Conservation (phyloP, 1,140 invertebrate genomes). For the Neoseiulus cucumeris region DNA sequence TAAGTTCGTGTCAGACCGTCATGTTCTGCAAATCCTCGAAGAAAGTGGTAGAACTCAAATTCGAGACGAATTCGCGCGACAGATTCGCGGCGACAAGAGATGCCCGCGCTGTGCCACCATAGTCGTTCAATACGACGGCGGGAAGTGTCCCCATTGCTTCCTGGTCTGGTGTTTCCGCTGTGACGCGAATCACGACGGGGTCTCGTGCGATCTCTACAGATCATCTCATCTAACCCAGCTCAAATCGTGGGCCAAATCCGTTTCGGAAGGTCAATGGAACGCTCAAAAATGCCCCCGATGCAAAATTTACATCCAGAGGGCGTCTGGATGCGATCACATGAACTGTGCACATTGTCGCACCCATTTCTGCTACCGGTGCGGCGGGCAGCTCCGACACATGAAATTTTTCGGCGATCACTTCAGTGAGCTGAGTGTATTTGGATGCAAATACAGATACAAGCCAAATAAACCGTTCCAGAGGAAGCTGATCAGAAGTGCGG, state of each 20-base stretch:
- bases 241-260: slow-evolving; percentile 28
- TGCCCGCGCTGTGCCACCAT: not conserved
- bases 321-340: slow-evolving; percentile 32
- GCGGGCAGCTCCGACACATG: slow-evolving; percentile 25
- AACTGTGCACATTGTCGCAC: slow-evolving; percentile 28
- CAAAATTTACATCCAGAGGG: slow-evolving; percentile 30
- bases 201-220: slow-evolving; percentile 28
- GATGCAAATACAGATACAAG: slow-evolving; percentile 29
- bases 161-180: slow-evolving; percentile 31
- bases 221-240: slow-evolving; percentile 28
- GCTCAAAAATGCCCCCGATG: slow-evolving; percentile 32
- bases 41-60: not conserved
- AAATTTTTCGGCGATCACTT: slow-evolving; percentile 30
- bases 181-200: slow-evolving; percentile 28
- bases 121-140: slow-evolving; percentile 13
- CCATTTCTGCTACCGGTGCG: slow-evolving; percentile 31
- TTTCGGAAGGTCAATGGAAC: slow-evolving; percentile 27
- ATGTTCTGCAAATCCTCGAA: slow-evolving; percentile 15
- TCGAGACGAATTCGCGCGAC: not conserved
- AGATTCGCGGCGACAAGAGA: not conserved
- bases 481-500: slow-evolving; percentile 26
- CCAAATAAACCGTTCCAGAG: slow-evolving; percentile 26
- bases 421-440: slow-evolving; percentile 28
- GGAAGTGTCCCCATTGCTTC: slow-evolving; percentile 25
- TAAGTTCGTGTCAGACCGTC: not conserved